Evolutionary conservation across 2,113 vertebrate genomes (phyloP).

Genomic region (Phrynocephalus versicolor): DNA sequence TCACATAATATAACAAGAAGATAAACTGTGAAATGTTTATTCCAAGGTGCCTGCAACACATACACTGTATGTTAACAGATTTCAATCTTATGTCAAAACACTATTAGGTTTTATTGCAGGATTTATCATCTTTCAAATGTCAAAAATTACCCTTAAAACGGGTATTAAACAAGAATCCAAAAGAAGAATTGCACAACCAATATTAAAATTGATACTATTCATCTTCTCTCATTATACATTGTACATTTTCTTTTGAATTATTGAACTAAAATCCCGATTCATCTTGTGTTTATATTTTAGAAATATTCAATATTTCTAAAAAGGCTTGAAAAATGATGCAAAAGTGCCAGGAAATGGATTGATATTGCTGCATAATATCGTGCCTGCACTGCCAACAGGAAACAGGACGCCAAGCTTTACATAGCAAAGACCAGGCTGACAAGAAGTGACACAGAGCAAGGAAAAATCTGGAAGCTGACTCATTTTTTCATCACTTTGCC

Average conservation of each 20-base stretch:
- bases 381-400: too few species aligned
- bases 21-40: constrained; percentile 22
- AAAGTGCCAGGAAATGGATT: too few species aligned
- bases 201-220: background rate
- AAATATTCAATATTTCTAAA: too few species aligned
- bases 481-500: too few species aligned
- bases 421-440: too few species aligned
- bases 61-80: constrained; percentile 1
- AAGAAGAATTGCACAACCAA: background rate
- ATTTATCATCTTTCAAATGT: background rate
- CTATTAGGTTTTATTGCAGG: background rate
- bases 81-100: background rate
- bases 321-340: too few species aligned
- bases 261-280: too few species aligned
- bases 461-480: too few species aligned
- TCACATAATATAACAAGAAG: constrained; percentile 2
- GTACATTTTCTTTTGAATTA: background rate
- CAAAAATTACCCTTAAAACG: background rate
- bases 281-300: too few species aligned
- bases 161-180: background rate
- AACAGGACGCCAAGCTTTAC: too few species aligned
- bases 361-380: too few species aligned
- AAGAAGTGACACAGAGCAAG: too few species aligned
- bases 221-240: background rate
- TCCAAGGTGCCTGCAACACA: background rate